These are phyloP conservation scores for Stichodactyla mertensii DNA, from an alignment of 64 coral and sea anemone species.

Conservation along the genomic window DNA sequence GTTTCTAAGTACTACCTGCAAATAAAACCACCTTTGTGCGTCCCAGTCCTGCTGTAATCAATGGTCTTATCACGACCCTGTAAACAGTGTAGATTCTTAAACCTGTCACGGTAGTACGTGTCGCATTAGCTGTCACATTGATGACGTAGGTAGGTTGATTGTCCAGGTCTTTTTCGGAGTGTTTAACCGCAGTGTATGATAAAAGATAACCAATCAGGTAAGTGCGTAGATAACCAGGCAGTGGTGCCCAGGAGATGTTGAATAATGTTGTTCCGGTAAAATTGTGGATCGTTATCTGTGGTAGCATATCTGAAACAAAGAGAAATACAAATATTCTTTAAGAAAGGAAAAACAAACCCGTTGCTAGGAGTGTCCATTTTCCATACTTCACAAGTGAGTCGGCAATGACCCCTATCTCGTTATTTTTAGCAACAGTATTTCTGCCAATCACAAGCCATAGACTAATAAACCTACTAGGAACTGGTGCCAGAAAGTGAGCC, in stretches of 20 bases:
- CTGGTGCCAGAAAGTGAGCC: too few species aligned
- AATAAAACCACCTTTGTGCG: constrained; percentile 13
- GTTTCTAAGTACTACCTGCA: constrained; percentile 11
- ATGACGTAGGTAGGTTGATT: neutral
- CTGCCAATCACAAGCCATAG: too few species aligned
- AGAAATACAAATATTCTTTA: neutral
- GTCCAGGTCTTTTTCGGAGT: constrained; percentile 3
- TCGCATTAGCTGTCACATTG: constrained; percentile 45
- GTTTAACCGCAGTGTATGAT: constrained; percentile 21
- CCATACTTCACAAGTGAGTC: too few species aligned
- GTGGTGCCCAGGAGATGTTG: constrained; percentile 39
- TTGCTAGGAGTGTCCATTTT: too few species aligned
- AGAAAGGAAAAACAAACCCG: too few species aligned
- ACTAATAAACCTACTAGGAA: too few species aligned
- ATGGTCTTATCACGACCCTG: constrained; percentile 29
- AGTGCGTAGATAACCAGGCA: constrained; percentile 23
- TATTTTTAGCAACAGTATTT: too few species aligned
- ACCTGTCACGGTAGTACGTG: neutral
- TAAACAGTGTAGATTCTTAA: constrained; percentile 47
- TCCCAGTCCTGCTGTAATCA: constrained; percentile 20
- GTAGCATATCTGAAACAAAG: constrained; percentile 15
- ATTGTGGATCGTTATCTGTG: constrained; percentile 25
- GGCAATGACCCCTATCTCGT: too few species aligned
- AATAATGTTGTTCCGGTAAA: constrained; percentile 13
- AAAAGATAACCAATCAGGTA: constrained; percentile 44